Evolutionary conservation across 2,888 invertebrate species (phyloP).

Genomic region (Acronicta leporina): DNA sequence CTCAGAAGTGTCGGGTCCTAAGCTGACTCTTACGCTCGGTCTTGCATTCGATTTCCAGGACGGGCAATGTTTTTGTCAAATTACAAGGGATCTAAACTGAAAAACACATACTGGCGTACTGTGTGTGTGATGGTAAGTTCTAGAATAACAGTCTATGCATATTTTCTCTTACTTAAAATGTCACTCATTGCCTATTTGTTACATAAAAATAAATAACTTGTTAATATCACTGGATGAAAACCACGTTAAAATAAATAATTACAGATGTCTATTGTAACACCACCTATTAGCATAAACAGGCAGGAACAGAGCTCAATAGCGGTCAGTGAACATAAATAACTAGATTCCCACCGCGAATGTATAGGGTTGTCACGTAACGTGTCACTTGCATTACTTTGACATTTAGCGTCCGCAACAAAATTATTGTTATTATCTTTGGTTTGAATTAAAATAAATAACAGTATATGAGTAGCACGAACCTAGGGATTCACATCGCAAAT

Average conservation of each 20-base stretch:
- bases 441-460: neutral
- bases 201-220: neutral
- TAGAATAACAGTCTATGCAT: too few relatives aligned
- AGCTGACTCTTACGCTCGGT: too few relatives aligned
- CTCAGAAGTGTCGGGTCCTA: too few relatives aligned
- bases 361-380: slow-evolving; percentile 34
- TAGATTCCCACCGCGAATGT: slow-evolving; percentile 24
- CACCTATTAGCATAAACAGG: slow-evolving; percentile 49
- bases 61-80: too few relatives aligned
- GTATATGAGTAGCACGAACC: too few relatives aligned
- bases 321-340: slow-evolving; percentile 43
- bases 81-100: too few relatives aligned
- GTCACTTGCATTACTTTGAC: neutral
- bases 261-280: slow-evolving; percentile 33
- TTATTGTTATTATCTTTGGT: neutral
- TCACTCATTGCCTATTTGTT: neutral
- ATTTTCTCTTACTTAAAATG: too few relatives aligned
- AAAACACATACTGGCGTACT: too few relatives aligned
- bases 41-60: too few relatives aligned
- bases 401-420: slow-evolving; percentile 1
- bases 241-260: slow-evolving; percentile 40
- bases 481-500: neutral
- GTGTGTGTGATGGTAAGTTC: too few relatives aligned
- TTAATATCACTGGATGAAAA: neutral
- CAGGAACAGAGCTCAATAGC: slow-evolving; percentile 45